Evolutionary conservation across 2,888 invertebrate genomes (phyloP), one percentile per base, ranked within the genome.

Genomic region (Drosophila subsilvestris): DNA sequence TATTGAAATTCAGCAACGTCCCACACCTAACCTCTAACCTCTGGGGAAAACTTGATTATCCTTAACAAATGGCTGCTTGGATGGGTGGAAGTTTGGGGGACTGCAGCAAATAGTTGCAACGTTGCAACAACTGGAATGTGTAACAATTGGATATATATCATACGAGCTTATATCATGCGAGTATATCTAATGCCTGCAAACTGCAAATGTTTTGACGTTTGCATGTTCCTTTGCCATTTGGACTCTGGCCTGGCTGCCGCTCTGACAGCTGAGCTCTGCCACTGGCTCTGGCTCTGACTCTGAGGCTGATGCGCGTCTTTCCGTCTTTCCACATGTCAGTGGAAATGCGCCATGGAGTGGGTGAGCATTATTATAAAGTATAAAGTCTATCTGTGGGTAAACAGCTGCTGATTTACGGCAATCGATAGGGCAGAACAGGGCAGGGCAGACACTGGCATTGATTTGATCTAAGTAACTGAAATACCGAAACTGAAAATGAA

Each of bases 201-300:
- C 57, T 76, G 72, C 79, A 77, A 81, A 77, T 80, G 79, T 76
- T 75, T 73, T 77, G 79, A 82, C 76, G 80, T 80, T 90, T 89
- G 90, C 90, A 90, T 90, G 90, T 79, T 79, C 76, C 71, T 71
- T 74, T 79, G 80, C 88, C 87, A 89, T 90, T 90, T 81, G 76
- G 60, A 81, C 22, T 48, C 66, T 43, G 56, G 57, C 72, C 72
- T 76, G 78, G 74, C 76, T 73, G 70, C 55, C 32, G 32, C 62
- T 43, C 78, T 82, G 88, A 86, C 88, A 86, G 86, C 67, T 58
- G 59, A 62, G 74, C 50, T 65, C 57, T 43, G 57, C 48, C 44
- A 17, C 29, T 50, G 25, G 22, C 54, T 43, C 25, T 50, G 48
- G 42, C 50, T 29, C 43, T n/a, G 47, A 14, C 50, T 29, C 43